Evolutionary conservation across 1,140 invertebrate species (phyloP).

Genomic region (Yoshiicerus persimilis): DNA sequence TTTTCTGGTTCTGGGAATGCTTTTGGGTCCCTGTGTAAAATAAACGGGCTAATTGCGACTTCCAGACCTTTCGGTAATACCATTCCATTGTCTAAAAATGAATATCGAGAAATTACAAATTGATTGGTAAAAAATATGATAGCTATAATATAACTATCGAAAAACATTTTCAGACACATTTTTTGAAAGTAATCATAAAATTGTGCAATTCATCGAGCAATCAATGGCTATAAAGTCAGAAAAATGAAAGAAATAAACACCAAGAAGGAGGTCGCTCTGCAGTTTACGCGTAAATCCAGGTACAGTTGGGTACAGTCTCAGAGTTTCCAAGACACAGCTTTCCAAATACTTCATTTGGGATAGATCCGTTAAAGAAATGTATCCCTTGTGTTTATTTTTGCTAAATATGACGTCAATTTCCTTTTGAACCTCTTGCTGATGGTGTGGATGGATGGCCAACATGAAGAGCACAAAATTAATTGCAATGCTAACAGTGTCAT

Average conservation of each 20-base stretch:
- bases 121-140: not conserved
- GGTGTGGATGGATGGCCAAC: not conserved
- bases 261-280: conserved; percentile 54
- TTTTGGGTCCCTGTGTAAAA: conserved; percentile 58
- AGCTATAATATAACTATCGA: not conserved
- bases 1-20: conserved; percentile 59
- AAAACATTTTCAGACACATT: not conserved
- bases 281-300: conserved; percentile 60
- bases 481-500: not conserved
- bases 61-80: not conserved
- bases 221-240: not conserved
- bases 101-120: conserved; percentile 30
- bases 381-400: conserved; percentile 45
- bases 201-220: no score
- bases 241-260: conserved; percentile 1
- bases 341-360: conserved; percentile 65
- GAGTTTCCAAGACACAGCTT: conserved; percentile 65
- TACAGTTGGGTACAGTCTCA: conserved; percentile 65
- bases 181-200: not conserved
- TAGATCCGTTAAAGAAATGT: conserved; percentile 56
- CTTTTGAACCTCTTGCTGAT: conserved; percentile 49
- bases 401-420: conserved; percentile 52
- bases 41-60: conserved; percentile 56
- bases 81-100: conserved; percentile 51
- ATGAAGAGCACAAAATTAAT: not conserved